Conservation (phyloP, 2,888 invertebrate genomes). For the Ceriagrion tenellum region DNA sequence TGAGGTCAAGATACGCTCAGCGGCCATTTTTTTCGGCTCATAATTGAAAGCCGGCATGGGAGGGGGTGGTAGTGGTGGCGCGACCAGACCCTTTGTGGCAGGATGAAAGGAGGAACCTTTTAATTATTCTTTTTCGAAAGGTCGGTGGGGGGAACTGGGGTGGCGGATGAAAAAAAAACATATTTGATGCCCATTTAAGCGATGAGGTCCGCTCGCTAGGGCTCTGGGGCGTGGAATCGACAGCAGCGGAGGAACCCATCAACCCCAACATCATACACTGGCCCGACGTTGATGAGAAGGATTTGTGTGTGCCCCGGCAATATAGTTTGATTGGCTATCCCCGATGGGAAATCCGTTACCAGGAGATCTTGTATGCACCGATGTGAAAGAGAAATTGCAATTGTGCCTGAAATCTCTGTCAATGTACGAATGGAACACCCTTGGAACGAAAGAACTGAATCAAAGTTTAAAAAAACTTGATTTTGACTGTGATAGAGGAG, state of each 20-base stretch:
- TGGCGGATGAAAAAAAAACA: background rate
- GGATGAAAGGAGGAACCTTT: background rate
- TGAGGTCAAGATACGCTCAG: conserved; percentile 29
- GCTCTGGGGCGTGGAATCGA: background rate
- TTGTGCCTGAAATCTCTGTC: background rate
- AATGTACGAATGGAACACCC: background rate
- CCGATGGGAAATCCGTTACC: background rate
- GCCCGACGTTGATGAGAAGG: background rate
- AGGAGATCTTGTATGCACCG: background rate
- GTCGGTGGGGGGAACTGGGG: too few species aligned
- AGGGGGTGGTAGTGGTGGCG: background rate
- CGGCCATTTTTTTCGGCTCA: conserved; percentile 17
- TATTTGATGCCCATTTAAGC: background rate
- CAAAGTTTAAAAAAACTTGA: too few species aligned
- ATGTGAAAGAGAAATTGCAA: too few species aligned
- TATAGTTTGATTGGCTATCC: background rate
- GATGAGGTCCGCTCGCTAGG: background rate
- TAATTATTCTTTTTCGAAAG: background rate
- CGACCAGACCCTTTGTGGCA: background rate
- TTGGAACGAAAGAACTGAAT: background rate
- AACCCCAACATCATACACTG: background rate
- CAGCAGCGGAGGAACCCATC: background rate
- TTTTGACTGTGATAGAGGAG: too few species aligned
- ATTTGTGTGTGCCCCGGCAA: background rate
- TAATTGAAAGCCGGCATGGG: background rate